phyloP scores from a whole-genome alignment of 2,888 invertebrate genomes.

The Quadriops clusia region DNA sequence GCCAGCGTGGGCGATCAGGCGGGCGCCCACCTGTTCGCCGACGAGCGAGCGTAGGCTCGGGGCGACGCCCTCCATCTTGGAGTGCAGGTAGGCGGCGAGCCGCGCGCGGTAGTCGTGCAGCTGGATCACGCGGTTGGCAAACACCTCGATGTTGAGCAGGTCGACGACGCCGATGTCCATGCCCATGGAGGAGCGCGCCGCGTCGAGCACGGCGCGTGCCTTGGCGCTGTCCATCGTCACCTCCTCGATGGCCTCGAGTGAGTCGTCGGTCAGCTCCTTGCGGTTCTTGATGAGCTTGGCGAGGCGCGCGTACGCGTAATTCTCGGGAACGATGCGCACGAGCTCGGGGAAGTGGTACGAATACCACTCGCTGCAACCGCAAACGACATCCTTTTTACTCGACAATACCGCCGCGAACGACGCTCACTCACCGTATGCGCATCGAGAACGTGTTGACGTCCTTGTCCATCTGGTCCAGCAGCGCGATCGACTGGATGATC shows the following conservation, averaged over 20 bases:
- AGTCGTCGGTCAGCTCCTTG: conserved; percentile 63
- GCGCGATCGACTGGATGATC: conserved; percentile 97
- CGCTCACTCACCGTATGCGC: too few species aligned
- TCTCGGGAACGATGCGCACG: conserved; percentile 82
- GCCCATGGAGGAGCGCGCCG: conserved; percentile 89
- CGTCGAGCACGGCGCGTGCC: conserved; percentile 76
- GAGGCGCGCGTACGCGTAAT: conserved; percentile 72
- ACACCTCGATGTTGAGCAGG: conserved; percentile 81
- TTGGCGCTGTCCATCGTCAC: conserved; percentile 70
- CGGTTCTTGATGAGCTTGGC: conserved; percentile 70
- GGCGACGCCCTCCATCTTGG: conserved; percentile 81
- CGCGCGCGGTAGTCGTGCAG: conserved; percentile 76
- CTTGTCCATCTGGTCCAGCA: conserved; percentile 96
- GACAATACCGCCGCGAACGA: too few species aligned
- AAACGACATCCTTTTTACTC: too few species aligned
- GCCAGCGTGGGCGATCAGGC: conserved; percentile 90
- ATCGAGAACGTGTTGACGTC: conserved; percentile 98
- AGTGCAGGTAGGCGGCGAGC: conserved; percentile 70
- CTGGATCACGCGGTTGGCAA: conserved; percentile 72
- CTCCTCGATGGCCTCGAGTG: conserved; percentile 63
- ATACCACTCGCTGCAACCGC: too few species aligned
- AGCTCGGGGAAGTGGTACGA: conserved; percentile 97
- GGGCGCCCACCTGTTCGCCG: conserved; percentile 89
- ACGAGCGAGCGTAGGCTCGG: conserved; percentile 83
- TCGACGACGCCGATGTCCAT: conserved; percentile 93